Evolutionary conservation across 1,140 invertebrate genomes (phyloP), one percentile per base, ranked within the genome.

Genomic region (Frieseomelitta varia): DNA sequence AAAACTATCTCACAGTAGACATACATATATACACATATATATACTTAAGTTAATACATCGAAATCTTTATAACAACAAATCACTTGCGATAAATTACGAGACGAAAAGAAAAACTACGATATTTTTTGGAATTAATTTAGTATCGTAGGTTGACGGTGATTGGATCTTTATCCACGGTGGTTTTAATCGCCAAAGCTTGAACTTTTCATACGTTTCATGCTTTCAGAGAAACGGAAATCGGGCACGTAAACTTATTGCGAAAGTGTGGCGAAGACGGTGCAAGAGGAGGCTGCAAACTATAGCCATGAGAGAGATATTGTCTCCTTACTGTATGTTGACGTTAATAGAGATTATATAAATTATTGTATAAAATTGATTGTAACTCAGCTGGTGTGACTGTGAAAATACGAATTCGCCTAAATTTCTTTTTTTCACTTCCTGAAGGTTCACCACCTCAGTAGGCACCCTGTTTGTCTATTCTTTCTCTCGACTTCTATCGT

Each of bases 401-500:
- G 71, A 74, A 27, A 67, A 51, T 30, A 63, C 56, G 67, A 71
- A 58, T 30, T 69, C 17, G 56, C 53, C 47, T 39, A 56, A 56
- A 39, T 55, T 3, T 27, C 15, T 65, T 72, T 79, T 53, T 61
- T 75, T 85, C 53, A 55, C 55, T 63, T 63, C 55, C 53, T 47
- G 27, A 83, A 84, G 39, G 58, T 89, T 76, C n/a, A 85, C 67
- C 76, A 85, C 72, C 76, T 90, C 88, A 90, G 78, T 90, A 86
- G 88, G 83, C 88, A 87, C 83, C 86, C 89, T 88, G 77, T 84
- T 88, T 88, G 81, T 88, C 86, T 86, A 76, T 90, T 88, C 80
- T 90, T 90, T 90, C 88, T 81, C 77, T 79, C 75, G 80, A 86
- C 63, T 88, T 83, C 67, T 68, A 65, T 71, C 83, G 86, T 74